A percentile compares a stretch with the other conserved stretches of the same genome.
Conservation (phyloP, 2,113 vertebrate species). For the Tenebrosternarchus preto region DNA sequence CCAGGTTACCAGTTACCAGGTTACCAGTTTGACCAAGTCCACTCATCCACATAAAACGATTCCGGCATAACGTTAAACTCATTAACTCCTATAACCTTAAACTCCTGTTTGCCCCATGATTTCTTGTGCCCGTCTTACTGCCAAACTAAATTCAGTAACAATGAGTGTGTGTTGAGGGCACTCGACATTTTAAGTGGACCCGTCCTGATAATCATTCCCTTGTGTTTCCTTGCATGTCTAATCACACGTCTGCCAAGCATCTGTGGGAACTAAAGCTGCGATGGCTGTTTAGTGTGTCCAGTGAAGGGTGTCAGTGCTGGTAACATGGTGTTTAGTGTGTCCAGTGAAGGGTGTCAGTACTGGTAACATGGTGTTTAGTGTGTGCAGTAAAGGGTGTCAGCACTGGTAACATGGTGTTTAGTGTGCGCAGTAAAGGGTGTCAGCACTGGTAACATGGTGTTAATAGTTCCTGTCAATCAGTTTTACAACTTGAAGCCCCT, state of each 20-base stretch:
- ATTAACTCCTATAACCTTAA: background rate
- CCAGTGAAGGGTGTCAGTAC: too few species aligned
- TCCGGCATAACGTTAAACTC: background rate
- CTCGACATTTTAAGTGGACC: constrained; percentile 13
- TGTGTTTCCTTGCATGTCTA: background rate
- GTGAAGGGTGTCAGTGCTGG: too few species aligned
- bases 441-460: background rate
- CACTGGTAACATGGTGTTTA: too few species aligned
- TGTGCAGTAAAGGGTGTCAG: background rate
- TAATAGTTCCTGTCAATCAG: background rate
- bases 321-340: background rate
- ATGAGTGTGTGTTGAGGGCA: background rate
- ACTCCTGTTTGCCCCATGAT: background rate
- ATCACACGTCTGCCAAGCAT: background rate
- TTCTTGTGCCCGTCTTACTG: background rate
- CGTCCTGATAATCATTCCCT: background rate
- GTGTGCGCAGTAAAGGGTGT: background rate
- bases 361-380: background rate
- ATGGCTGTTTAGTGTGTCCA: background rate
- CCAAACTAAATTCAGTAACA: background rate
- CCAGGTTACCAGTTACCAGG: background rate
- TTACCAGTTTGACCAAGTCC: background rate
- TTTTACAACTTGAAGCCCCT: background rate
- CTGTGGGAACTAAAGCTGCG: background rate
- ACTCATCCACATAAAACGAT: background rate